Percentiles rank a stretch among this genome's conserved stretches.
Evolutionary conservation across 1,140 invertebrate genomes (phyloP).

Genomic region (Zaprionus kolodkinae): DNA sequence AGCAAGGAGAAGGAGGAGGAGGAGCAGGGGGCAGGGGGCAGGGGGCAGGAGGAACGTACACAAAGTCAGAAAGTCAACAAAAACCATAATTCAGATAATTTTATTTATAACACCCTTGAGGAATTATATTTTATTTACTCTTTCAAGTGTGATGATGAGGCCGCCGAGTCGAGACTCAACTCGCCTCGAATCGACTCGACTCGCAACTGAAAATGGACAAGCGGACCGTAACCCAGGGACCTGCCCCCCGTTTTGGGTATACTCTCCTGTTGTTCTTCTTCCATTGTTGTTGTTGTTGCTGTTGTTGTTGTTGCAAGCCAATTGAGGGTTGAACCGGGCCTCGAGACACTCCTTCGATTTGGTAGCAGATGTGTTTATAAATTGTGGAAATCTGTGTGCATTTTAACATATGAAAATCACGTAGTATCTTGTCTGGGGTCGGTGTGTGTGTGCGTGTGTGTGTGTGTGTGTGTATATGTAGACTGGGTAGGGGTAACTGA

Average conservation of each 20-base stretch:
- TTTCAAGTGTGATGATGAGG: constrained; percentile 82
- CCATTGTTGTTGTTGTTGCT: background rate
- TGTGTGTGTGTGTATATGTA: background rate
- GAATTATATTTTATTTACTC: constrained; percentile 83
- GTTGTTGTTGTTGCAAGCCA: constrained; percentile 11
- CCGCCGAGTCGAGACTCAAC: constrained; percentile 37
- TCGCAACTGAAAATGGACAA: constrained; percentile 33
- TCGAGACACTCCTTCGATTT: constrained; percentile 70
- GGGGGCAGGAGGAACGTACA: background rate
- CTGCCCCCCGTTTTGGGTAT: constrained; percentile 21
- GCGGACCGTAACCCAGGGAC: constrained; percentile 28
- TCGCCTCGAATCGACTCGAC: constrained; percentile 18
- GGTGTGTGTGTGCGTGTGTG: background rate
- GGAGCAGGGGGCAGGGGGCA: background rate
- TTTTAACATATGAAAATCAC: constrained; percentile 75
- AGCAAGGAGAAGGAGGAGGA: constrained; percentile 3
- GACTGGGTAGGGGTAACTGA: background rate
- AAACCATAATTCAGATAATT: constrained; percentile 84
- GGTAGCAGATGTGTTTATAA: constrained; percentile 76
- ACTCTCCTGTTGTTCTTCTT: constrained; percentile 11
- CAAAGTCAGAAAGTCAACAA: constrained; percentile 72
- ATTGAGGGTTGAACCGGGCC: constrained; percentile 60
- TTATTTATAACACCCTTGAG: constrained; percentile 84
- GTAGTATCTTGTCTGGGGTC: constrained; percentile 33
- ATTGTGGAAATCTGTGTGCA: constrained; percentile 81